These are phyloP conservation scores for Lophotriccus pileatus DNA, from an alignment of 2,797 vertebrate species.

Conservation along the genomic window DNA sequence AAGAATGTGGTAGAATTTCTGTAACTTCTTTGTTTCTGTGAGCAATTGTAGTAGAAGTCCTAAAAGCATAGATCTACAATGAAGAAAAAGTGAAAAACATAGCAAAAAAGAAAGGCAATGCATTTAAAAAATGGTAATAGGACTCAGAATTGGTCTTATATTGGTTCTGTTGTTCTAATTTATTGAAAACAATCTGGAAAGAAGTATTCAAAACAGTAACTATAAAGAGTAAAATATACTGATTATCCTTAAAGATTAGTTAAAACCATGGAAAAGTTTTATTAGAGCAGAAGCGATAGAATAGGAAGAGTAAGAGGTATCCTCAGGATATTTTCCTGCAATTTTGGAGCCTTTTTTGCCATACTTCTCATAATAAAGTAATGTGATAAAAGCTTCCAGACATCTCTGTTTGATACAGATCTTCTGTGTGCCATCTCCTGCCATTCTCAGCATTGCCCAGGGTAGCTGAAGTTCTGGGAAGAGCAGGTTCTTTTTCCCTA, in stretches of 20 bases:
- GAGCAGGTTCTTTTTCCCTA: fast-evolving
- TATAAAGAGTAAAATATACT: not conserved
- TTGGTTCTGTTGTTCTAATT: not conserved
- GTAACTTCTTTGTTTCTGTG: not conserved
- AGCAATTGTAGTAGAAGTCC: not conserved
- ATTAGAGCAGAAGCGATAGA: not conserved
- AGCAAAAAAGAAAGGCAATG: fast-evolving
- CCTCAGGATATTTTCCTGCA: not conserved
- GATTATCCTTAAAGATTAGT: not conserved
- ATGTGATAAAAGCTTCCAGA: not conserved
- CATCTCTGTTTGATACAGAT: not conserved
- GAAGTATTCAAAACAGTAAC: not conserved
- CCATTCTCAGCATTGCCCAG: not conserved
- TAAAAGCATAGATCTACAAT: not conserved
- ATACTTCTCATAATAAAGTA: not conserved
- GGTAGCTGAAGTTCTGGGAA: not conserved
- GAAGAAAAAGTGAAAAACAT: not conserved
- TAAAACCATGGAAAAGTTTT: not conserved
- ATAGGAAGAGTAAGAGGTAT: not conserved
- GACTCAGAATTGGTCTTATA: not conserved
- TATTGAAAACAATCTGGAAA: not conserved
- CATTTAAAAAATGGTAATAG: not conserved
- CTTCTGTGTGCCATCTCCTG: not conserved
- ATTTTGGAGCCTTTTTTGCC: not conserved
- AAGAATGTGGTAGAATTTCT: not conserved